phyloP scores from a whole-genome alignment of 1,140 invertebrate genomes.

The Brachionus manjavacas region DNA sequence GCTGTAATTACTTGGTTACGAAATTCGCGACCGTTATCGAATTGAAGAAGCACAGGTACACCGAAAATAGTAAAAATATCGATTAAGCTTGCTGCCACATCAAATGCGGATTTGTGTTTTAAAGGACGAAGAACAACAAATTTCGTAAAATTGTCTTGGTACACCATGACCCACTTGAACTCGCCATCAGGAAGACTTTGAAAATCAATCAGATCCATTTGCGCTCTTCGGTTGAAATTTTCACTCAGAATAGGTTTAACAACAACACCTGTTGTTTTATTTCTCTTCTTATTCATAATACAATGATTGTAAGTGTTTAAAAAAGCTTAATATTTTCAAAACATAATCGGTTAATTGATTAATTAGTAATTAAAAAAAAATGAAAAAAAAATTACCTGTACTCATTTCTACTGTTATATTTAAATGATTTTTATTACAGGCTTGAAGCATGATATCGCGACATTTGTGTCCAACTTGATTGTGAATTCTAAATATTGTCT shows the following conservation, averaged over 20 bases:
- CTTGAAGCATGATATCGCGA: neutral
- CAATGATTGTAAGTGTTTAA: neutral
- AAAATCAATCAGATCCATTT: slow-evolving; percentile 45
- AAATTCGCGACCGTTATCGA: slow-evolving; percentile 46
- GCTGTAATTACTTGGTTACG: slow-evolving; percentile 43
- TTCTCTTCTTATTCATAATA: neutral
- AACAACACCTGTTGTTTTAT: slow-evolving; percentile 21
- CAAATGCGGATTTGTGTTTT: slow-evolving; percentile 3
- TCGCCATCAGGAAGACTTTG: slow-evolving; percentile 41
- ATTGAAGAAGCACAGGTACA: slow-evolving; percentile 45
- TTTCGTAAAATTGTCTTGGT: slow-evolving; percentile 45
- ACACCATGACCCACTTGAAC: slow-evolving; percentile 45
- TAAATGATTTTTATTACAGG: neutral
- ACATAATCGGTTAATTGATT: neutral
- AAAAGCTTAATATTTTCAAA: neutral
- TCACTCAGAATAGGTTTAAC: slow-evolving; percentile 20
- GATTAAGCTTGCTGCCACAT: slow-evolving; percentile 8
- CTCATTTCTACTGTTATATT: neutral
- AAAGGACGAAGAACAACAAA: slow-evolving; percentile 34
- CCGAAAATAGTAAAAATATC: slow-evolving; percentile 45
- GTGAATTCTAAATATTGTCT: neutral
- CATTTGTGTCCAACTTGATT: neutral
- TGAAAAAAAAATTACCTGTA: neutral
- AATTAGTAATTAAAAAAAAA: neutral
- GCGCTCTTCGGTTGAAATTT: slow-evolving; percentile 43